Evolutionary conservation across 2,888 invertebrate genomes (phyloP).

Genomic region (Candidula unifasciata): DNA sequence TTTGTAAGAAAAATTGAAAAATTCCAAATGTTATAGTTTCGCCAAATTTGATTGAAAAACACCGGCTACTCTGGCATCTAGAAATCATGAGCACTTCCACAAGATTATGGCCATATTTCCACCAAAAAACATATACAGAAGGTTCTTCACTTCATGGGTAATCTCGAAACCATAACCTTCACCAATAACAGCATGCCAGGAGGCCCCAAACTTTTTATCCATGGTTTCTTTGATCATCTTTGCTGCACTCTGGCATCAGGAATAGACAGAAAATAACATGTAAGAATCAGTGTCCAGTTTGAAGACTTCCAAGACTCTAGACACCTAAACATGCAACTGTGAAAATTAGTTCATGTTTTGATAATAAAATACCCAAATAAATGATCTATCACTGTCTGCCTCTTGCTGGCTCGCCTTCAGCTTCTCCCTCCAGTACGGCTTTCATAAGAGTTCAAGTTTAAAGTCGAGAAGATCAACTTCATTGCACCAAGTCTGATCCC

Average conservation of each 20-base stretch:
- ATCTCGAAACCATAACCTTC: conserved; percentile 96
- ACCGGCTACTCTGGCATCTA: too few species aligned
- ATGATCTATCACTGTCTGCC: too few species aligned
- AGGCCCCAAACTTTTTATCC: conserved; percentile 96
- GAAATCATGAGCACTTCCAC: conserved; percentile 87
- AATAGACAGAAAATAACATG: conserved; percentile 12
- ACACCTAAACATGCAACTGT: not conserved
- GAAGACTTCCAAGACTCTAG: not conserved
- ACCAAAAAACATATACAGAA: conserved; percentile 83
- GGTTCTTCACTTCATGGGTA: conserved; percentile 89
- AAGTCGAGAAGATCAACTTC: too few species aligned
- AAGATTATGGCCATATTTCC: conserved; percentile 92
- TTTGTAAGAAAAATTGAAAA: too few species aligned
- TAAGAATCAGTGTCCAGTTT: not conserved
- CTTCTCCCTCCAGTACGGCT: too few species aligned
- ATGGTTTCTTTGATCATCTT: conserved; percentile 94
- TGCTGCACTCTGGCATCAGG: conserved; percentile 86
- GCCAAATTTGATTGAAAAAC: too few species aligned
- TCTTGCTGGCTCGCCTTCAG: too few species aligned
- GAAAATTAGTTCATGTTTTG: too few species aligned
- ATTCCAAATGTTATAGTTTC: too few species aligned
- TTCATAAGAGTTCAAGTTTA: too few species aligned
- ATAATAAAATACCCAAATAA: too few species aligned
- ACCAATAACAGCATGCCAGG: conserved; percentile 95
- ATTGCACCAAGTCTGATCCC: too few species aligned